Evolutionary conservation across 2,797 vertebrate genomes (phyloP).

Genomic region (Tarsius wallacei): DNA sequence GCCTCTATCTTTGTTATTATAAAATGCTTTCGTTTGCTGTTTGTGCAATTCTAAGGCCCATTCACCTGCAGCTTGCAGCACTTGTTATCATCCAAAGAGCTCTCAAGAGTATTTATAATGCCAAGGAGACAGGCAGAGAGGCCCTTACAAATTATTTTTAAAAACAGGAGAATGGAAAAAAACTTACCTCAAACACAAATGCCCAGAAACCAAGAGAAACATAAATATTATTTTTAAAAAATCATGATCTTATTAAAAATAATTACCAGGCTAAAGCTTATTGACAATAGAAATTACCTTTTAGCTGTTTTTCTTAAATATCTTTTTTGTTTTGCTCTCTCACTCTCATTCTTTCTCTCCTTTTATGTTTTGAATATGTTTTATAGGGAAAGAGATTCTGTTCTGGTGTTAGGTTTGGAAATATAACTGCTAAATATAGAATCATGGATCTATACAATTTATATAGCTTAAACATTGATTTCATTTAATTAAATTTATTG

Average conservation of each 20-base stretch:
- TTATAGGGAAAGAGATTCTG: slow-evolving; percentile 1
- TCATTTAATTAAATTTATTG: slow-evolving; percentile 65
- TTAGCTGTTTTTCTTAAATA: slow-evolving; percentile 40
- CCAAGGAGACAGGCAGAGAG: slow-evolving; percentile 71
- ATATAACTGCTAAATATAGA: slow-evolving; percentile 22
- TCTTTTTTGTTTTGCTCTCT: not conserved
- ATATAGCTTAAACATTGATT: slow-evolving; percentile 12
- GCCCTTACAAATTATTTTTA: slow-evolving; percentile 69
- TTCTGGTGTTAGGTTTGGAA: slow-evolving; percentile 44
- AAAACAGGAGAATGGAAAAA: slow-evolving; percentile 49
- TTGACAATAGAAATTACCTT: slow-evolving; percentile 32
- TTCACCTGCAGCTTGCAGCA: slow-evolving; percentile 79
- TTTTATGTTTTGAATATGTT: slow-evolving; percentile 11
- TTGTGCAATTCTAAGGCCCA: slow-evolving; percentile 76
- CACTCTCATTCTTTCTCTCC: not conserved
- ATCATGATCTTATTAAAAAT: slow-evolving; percentile 73
- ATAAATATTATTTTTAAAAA: slow-evolving; percentile 54
- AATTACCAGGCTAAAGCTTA: slow-evolving; percentile 51
- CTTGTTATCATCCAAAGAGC: slow-evolving; percentile 81
- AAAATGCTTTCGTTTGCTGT: slow-evolving; percentile 79
- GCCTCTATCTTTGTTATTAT: slow-evolving; percentile 80
- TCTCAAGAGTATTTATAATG: slow-evolving; percentile 79
- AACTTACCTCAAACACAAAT: slow-evolving; percentile 52
- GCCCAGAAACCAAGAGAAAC: slow-evolving; percentile 54
- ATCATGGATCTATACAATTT: not conserved